Evolutionary conservation across 2,797 vertebrate species (phyloP).

Genomic region (Mus spretus): DNA sequence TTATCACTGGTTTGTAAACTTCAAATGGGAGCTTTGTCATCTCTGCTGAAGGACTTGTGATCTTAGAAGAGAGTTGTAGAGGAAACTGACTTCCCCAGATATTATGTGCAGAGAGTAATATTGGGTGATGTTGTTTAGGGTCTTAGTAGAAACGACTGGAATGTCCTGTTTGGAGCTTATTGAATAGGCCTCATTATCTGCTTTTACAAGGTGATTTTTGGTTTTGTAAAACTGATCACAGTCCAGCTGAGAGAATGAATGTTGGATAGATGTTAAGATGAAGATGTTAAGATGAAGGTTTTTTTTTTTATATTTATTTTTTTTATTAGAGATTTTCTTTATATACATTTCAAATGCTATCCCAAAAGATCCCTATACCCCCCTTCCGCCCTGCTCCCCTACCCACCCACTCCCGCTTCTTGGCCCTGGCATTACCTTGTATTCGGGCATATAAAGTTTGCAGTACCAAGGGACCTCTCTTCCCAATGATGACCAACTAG

Average conservation of each 20-base stretch:
- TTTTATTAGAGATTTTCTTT: no score
- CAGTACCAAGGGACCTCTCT: no score
- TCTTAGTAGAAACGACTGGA: neutral
- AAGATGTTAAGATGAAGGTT: neutral
- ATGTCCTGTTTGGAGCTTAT: neutral
- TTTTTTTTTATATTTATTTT: no score
- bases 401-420: no score
- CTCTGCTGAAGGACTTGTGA: neutral
- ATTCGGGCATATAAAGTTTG: no score
- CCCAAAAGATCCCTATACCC: no score
- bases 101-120: neutral
- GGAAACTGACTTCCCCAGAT: neutral
- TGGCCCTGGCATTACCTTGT: no score
- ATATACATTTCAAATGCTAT: no score
- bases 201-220: neutral
- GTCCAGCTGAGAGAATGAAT: neutral
- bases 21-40: neutral
- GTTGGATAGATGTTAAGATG: neutral
- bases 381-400: no score
- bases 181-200: neutral
- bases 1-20: neutral
- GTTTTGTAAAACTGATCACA: constrained; percentile 20
- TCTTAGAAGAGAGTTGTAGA: neutral
- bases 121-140: neutral
- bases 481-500: no score